Conservation (phyloP, 2,888 invertebrate species). For the Dromius quadrimaculatus region DNA sequence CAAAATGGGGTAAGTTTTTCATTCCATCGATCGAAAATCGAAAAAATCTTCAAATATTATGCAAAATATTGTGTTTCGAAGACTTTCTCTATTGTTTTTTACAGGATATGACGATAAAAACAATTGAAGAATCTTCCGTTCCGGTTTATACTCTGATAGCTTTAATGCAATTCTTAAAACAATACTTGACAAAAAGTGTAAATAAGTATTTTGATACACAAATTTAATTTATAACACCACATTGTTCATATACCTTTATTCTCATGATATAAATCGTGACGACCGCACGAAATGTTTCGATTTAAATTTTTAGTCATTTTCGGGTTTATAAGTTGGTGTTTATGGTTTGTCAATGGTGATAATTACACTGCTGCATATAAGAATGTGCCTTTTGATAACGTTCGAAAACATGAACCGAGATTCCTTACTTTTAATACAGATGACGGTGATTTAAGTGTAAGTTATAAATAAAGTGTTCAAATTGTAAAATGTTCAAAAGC, state of each 20-base stretch:
- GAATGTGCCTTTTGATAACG: background rate
- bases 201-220: slow-evolving; percentile 28
- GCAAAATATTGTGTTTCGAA: background rate
- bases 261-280: background rate
- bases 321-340: slow-evolving; percentile 29
- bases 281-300: slow-evolving; percentile 7
- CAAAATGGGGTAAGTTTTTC: background rate
- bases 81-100: slow-evolving; percentile 48
- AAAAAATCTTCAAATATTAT: slow-evolving; percentile 8
- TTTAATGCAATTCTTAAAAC: slow-evolving; percentile 42
- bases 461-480: too few species aligned
- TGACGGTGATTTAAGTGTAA: slow-evolving; percentile 70
- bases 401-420: slow-evolving; percentile 59
- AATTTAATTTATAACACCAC: slow-evolving; percentile 48
- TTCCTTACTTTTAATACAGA: slow-evolving; percentile 72
- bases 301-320: background rate
- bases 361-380: slow-evolving; percentile 24
- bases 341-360: slow-evolving; percentile 24
- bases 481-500: too few species aligned
- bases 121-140: slow-evolving; percentile 27
- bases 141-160: slow-evolving; percentile 43
- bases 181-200: slow-evolving; percentile 36
- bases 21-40: background rate
- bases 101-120: slow-evolving; percentile 22
- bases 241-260: background rate